These are phyloP conservation scores for Parnassius smintheus DNA, from an alignment of 2,888 invertebrate genomes.

Conservation along the genomic window DNA sequence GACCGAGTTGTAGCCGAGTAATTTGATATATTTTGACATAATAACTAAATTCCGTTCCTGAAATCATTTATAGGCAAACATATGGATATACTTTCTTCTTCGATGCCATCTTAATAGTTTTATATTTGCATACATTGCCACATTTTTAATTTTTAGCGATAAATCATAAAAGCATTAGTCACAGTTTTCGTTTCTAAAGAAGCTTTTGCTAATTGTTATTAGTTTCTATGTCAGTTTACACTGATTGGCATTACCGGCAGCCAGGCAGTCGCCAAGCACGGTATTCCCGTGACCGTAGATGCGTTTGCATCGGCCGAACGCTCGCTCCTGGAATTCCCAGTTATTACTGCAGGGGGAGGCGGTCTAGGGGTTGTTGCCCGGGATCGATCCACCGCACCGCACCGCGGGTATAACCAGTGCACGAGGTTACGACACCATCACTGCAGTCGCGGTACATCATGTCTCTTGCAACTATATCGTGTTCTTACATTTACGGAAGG, in stretches of 20 bases:
- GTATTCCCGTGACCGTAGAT: slow-evolving; percentile 59
- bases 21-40: too few relatives aligned
- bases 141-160: too few relatives aligned
- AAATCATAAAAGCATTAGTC: too few relatives aligned
- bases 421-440: slow-evolving; percentile 63
- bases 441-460: slow-evolving; percentile 49
- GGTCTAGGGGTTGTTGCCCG: slow-evolving; percentile 73
- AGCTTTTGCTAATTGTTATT: slow-evolving; percentile 4
- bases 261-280: slow-evolving; percentile 59
- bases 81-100: too few relatives aligned
- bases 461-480: slow-evolving; percentile 23
- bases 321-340: slow-evolving; percentile 73
- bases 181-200: too few relatives aligned
- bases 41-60: too few relatives aligned
- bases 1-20: too few relatives aligned
- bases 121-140: too few relatives aligned
- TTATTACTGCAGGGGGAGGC: slow-evolving; percentile 68
- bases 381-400: slow-evolving; percentile 71
- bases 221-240: slow-evolving; percentile 9
- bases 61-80: too few relatives aligned
- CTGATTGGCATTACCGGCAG: slow-evolving; percentile 39
- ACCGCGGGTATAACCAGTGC: slow-evolving; percentile 59
- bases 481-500: not conserved
- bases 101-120: too few relatives aligned
- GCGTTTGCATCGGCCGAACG: slow-evolving; percentile 49